Evolutionary conservation across 2,888 invertebrate genomes (phyloP), one percentile per base, ranked within the genome.

Genomic region (Pteria penguin): DNA sequence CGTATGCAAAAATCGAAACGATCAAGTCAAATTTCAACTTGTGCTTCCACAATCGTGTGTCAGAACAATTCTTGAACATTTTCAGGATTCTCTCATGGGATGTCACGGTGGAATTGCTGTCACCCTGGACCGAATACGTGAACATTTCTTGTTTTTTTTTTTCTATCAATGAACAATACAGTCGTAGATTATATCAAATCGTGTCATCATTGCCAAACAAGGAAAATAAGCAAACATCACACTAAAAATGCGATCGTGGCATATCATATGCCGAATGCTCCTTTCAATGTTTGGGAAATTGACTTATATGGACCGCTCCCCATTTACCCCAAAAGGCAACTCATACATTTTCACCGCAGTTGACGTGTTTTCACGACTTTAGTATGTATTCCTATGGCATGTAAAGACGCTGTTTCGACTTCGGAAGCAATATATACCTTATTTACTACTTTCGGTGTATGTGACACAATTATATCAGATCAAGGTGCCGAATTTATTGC

Each of bases 271-370:
- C 75, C 77, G 78, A 18, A 72, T 4, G 65, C 24, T 4, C 78
- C 78, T 27, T 82, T 80, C 58, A 55, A 73, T 1, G 82, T 80
- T 27, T 82, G 79, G 78, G 57, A 78, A 52, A 69, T 80, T 33
- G 82, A 82, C 57, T n/a, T n/a, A n/a, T 78, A 8, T 79, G 78
- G 74, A 11, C 78, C 79, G n/a, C 54, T 72, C 18, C 72, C 76
- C 14, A 45, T n/a, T 31, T 1, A 62, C 63, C 3, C 33, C 32
- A 4, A 57, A 58, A 32, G 75, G 71, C 18, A 61, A 66, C 31
- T 22, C 62, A 1, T 82, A 80, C 33, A 57, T 69, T n/a, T 76
- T 76, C 54, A 81, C 79, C n/a, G 79, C 81, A 11, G 26, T 73
- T 5, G 55, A 68, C 45, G 61, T 77, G 75, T 81, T 79, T 65